phyloP scores from a whole-genome alignment of 2,888 invertebrate genomes.

The Panzeria rudis region DNA sequence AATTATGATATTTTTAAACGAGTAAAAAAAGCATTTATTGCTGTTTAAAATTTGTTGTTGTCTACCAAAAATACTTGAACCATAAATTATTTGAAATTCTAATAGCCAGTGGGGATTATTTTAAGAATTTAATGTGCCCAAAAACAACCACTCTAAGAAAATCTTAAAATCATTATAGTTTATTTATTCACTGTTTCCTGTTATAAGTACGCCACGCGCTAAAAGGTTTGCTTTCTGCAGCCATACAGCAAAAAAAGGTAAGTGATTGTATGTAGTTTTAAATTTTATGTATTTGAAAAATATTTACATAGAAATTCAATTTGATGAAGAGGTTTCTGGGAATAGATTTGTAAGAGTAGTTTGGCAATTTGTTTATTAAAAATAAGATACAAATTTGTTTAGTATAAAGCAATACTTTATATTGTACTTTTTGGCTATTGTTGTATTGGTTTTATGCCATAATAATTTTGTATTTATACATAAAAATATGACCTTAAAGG shows the following conservation, averaged over 20 bases:
- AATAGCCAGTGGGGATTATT: background rate
- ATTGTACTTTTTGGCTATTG: no score
- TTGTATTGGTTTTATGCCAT: no score
- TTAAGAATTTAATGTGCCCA: constrained; percentile 11
- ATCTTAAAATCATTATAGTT: constrained; percentile 2
- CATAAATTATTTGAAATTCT: constrained; percentile 31
- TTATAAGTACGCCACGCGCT: background rate
- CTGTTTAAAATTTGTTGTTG: background rate
- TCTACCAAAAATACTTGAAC: background rate
- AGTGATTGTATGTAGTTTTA: background rate
- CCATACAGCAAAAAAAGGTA: constrained; percentile 12
- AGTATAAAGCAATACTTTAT: no score
- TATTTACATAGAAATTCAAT: constrained; percentile 35
- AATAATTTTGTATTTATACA: no score
- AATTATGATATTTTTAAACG: background rate
- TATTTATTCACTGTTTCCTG: background rate
- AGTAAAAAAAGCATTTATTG: background rate
- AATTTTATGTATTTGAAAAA: background rate
- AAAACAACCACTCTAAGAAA: background rate
- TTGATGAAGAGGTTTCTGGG: background rate
- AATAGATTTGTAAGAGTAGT: background rate
- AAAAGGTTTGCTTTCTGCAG: background rate
- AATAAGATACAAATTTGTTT: background rate
- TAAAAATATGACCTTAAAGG: no score
- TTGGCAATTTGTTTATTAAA: background rate